Evolutionary conservation across 2,113 vertebrate genomes (phyloP), one percentile per base, ranked within the genome.

Genomic region (Pan paniscus): DNA sequence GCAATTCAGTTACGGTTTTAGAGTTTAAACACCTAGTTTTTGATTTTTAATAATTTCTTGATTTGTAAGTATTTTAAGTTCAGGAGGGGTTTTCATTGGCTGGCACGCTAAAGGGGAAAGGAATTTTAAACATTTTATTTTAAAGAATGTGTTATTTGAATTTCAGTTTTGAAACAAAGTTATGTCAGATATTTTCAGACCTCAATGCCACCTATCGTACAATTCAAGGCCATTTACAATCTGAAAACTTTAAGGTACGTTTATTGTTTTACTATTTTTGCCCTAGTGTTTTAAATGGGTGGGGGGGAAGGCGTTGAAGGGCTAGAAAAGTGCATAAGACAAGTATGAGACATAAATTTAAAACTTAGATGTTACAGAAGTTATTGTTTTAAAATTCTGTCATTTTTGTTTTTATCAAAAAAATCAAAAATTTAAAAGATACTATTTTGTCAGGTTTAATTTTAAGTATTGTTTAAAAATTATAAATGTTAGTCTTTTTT

Each of bases 241-340:
- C 99, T 96, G 99, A 99, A 98, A 99, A 99, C 98, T 99, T 99
- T 94, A 99, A 99, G 99, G 99, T 99, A 99, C 94, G 98, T 99
- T 87, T 96, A 87, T 89, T 84, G 4, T 70, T 96, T 97, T 91
- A 57, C 20, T 93, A 10, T 85, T 92, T 96, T 89, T 88, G 32
- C 17, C 13, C 48, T 96, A 18, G 35, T 94, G 12, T 89, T 61
- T 76, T 72, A 84, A 70, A 67, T 22, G 52, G 48, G 14, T 64
- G 4, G 13, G 86, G 86, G 35, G 30, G 48, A 20, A 35, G 46
- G 46, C 27, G 13, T 88, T 88, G 38, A 68, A 93, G 52, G 9
- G 48, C 59, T 81, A 23, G 68, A 68, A 81, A 80, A 87, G 38
- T 61, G 73, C 18, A 2, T 75, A 16, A 43, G 35, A 48, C 46